Evolutionary conservation across 2,797 vertebrate species (phyloP).

Genomic region (Bradypus variegatus): DNA sequence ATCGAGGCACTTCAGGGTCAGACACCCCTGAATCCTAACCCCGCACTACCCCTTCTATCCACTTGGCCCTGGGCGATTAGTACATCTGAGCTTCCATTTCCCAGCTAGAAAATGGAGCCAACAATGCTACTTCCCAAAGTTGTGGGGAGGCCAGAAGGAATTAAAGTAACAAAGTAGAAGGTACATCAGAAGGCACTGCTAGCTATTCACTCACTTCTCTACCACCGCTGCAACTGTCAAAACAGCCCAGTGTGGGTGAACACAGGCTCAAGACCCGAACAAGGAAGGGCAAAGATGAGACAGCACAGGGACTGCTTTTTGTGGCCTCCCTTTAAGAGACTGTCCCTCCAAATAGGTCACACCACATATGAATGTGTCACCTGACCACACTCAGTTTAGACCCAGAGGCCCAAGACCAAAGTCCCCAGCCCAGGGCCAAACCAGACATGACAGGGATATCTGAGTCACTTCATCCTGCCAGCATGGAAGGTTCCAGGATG

Average conservation of each 20-base stretch:
- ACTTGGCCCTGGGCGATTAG: background rate
- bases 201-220: background rate
- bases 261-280: background rate
- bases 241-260: background rate
- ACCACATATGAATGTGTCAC: accelerated
- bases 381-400: background rate
- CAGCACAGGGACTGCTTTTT: background rate
- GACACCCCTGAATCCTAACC: background rate
- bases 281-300: background rate
- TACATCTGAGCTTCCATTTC: background rate
- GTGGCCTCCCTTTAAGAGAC: background rate
- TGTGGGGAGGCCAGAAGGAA: background rate
- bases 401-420: background rate
- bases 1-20: background rate
- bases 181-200: accelerated
- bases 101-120: background rate
- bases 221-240: background rate
- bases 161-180: background rate
- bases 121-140: background rate
- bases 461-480: background rate
- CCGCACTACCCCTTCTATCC: background rate
- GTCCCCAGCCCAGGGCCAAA: background rate
- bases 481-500: background rate
- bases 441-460: accelerated
- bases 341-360: background rate